Evolutionary conservation across 2,113 vertebrate genomes (phyloP).

Genomic region (Ginglymostoma cirratum): DNA sequence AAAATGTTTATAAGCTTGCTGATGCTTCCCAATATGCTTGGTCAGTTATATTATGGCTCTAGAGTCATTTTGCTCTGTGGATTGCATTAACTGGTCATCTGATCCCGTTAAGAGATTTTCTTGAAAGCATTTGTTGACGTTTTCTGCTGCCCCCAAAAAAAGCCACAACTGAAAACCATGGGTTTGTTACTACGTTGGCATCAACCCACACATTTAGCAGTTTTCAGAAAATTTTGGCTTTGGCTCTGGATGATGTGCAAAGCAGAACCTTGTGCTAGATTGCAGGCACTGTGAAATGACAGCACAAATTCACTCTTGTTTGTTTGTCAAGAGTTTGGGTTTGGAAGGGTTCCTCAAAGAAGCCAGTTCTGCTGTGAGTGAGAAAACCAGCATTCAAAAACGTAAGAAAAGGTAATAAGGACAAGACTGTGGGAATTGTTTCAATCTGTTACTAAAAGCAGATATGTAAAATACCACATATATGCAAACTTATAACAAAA

Average conservation of each 20-base stretch:
- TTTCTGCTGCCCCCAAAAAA: not conserved
- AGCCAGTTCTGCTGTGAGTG: not conserved
- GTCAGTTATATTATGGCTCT: conserved; percentile 4
- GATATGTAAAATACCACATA: not conserved
- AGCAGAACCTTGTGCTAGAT: not conserved
- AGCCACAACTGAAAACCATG: conserved; percentile 30
- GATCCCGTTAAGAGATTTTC: not conserved
- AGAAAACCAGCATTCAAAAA: conserved; percentile 11
- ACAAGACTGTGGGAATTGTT: not conserved
- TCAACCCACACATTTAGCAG: not conserved
- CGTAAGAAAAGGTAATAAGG: not conserved
- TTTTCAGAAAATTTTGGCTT: not conserved
- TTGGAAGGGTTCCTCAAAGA: not conserved
- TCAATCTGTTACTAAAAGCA: not conserved
- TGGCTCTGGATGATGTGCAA: not conserved
- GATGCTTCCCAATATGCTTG: not conserved
- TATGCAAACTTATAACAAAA: conserved; percentile 11
- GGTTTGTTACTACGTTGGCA: not conserved
- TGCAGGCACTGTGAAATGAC: not conserved
- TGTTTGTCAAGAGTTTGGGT: not conserved
- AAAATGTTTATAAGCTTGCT: conserved; percentile 22
- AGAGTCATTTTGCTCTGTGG: conserved; percentile 1
- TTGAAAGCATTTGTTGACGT: not conserved
- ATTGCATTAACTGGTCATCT: not conserved
- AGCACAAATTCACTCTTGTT: not conserved